phyloP scores from a whole-genome alignment of 2,888 invertebrate genomes.

The Ernsta delagoae region DNA sequence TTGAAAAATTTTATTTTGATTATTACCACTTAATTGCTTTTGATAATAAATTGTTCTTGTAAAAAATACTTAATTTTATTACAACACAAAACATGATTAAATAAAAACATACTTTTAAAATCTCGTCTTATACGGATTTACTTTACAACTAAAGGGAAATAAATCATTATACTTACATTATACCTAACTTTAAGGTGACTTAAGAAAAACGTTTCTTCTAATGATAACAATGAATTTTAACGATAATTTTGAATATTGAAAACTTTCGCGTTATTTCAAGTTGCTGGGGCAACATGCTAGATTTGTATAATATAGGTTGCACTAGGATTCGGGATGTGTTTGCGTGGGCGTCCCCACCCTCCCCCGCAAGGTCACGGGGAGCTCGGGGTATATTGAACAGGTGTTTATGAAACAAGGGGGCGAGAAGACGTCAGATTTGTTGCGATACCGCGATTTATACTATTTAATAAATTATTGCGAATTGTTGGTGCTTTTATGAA shows the following conservation, averaged over 20 bases:
- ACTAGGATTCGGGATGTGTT: slow-evolving; percentile 42
- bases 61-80: too few relatives aligned
- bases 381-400: slow-evolving; percentile 47
- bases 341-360: slow-evolving; percentile 45
- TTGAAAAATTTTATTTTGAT: too few relatives aligned
- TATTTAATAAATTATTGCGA: not conserved
- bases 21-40: too few relatives aligned
- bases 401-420: slow-evolving; percentile 47
- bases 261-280: not conserved
- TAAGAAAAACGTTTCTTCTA: too few relatives aligned
- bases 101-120: too few relatives aligned
- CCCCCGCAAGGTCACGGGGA: slow-evolving; percentile 48
- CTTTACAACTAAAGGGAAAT: too few relatives aligned
- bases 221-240: not conserved
- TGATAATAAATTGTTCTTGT: too few relatives aligned
- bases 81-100: too few relatives aligned
- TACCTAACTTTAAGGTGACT: too few relatives aligned
- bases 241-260: not conserved
- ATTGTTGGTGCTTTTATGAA: too few relatives aligned
- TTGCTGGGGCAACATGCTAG: not conserved
- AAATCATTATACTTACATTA: not conserved
- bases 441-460: slow-evolving; percentile 10
- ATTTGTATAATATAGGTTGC: slow-evolving; percentile 31
- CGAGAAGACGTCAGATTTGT: slow-evolving; percentile 21
- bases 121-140: too few relatives aligned